A percentile compares a stretch with the other conserved stretches of the same genome.
These are phyloP conservation scores for Erpobdella octoculata DNA, from an alignment of 2,888 invertebrate genomes.

Conservation along the genomic window DNA sequence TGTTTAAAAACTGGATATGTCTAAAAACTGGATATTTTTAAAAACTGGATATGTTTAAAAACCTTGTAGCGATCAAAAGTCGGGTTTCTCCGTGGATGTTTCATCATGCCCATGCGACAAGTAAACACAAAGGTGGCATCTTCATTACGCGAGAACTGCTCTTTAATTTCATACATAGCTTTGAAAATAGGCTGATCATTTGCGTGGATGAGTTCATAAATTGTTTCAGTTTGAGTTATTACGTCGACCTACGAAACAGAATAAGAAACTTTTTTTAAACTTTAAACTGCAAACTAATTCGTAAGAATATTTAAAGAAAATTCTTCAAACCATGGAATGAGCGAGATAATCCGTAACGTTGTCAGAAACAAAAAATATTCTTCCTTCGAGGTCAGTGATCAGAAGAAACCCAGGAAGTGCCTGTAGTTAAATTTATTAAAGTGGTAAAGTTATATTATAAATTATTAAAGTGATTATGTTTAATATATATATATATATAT, in stretches of 20 bases:
- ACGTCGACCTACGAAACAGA: constrained; percentile 26
- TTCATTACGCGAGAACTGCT: constrained; percentile 18
- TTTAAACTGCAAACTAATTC: neutral
- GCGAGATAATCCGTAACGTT: constrained; percentile 26
- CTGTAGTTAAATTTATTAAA: constrained; percentile 8
- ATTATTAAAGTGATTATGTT: too few species aligned
- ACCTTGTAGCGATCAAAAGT: constrained; percentile 28
- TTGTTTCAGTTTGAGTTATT: constrained; percentile 24
- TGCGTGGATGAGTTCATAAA: constrained; percentile 13
- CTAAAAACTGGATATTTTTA: neutral
- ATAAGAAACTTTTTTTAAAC: neutral
- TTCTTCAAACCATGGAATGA: constrained; percentile 28
- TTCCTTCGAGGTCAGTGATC: constrained; percentile 23
- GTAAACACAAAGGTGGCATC: constrained; percentile 16
- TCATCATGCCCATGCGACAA: constrained; percentile 27
- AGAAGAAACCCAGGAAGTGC: constrained; percentile 29
- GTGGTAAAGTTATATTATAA: too few species aligned
- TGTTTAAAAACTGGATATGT: neutral
- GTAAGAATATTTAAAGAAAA: neutral
- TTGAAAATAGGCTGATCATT: constrained; percentile 4
- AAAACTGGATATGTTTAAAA: neutral
- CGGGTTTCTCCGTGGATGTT: constrained; percentile 23
- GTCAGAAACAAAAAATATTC: constrained; percentile 27
- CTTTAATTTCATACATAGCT: neutral
- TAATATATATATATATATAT: too few species aligned